Base-by-base conservation (phyloP, 2,888 invertebrate genomes). In the Thalpophila matura region DNA sequence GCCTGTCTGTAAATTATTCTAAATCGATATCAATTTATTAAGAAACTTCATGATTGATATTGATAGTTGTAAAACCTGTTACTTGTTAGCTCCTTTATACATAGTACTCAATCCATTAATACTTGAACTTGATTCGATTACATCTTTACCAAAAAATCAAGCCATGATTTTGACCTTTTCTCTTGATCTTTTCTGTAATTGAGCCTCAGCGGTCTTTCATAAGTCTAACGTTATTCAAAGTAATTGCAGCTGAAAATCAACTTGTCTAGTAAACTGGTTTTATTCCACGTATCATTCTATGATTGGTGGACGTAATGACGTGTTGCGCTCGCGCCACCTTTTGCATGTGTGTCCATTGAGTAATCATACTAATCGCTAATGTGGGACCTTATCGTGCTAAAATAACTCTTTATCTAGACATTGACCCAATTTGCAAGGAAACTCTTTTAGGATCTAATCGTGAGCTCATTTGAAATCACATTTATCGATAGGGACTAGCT, bases 271-370 rank as follows among this genome's bases (percentile, higher is more conserved):
- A 46, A 49, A 22, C 45, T 35, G 33, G 33, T 45, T 54, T 27
- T 18, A 45, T 27, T 64, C 20, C 20, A 72, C 56, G 51, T 51
- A 64, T 38, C 47, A 37, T 71, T 56, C 31, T 53, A 42, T 64
- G 65, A 57, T 72, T 69, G 68, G 65, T 47, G 38, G 56, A 20
- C 18, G 26, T 16, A n/a, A 64, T 56, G 51, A 47, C 72, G 50
- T 68, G 40, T 63, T 69, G 49, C 37, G 65, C 51, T 64, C 56
- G 20, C 72, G 56, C 68, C 47, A 72, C 51, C n/a, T 51, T 66
- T 31, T 14, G 10, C 64, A 33, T 46, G 50, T 50, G 38, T 62
- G 29, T 49, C 24, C 35, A 27, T 50, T 68, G 64, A 46, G 43
- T 42, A 56, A 68, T 71, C 22, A 27, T 55, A 46, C 37, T 42